Evolutionary conservation across 2,113 vertebrate species (phyloP).

Genomic region (Planiliza haematocheilus): DNA sequence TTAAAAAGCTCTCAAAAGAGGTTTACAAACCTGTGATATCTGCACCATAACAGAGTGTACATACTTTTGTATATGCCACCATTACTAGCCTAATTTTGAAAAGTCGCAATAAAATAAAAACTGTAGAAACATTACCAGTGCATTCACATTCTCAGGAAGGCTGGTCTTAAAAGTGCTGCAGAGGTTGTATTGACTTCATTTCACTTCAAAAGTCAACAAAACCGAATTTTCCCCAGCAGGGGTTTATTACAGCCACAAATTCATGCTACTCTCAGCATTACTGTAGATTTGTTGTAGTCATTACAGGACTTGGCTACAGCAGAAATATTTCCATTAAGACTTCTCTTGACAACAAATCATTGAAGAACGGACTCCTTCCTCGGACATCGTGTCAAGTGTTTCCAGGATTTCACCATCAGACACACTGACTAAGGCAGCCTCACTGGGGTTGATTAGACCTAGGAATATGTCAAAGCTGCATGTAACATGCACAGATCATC

Average conservation of each 20-base stretch:
- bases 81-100: slow-evolving; percentile 2
- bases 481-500: not conserved
- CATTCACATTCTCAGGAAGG: not conserved
- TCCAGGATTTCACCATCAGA: slow-evolving; percentile 20
- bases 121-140: not conserved
- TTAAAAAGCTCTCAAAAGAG: not conserved
- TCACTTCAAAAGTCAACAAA: slow-evolving; percentile 6
- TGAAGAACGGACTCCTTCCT: not conserved
- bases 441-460: not conserved
- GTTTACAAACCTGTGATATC: not conserved
- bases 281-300: slow-evolving; percentile 25
- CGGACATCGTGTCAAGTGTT: not conserved
- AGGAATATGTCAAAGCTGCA: not conserved
- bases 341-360: slow-evolving; percentile 17
- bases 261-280: slow-evolving; percentile 27
- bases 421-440: not conserved
- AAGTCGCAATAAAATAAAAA: slow-evolving; percentile 10
- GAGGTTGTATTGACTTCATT: not conserved
- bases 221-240: slow-evolving; percentile 19
- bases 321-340: slow-evolving; percentile 30
- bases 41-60: not conserved
- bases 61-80: not conserved
- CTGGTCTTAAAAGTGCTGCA: not conserved
- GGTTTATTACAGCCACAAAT: slow-evolving; percentile 8
- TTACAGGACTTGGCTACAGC: slow-evolving; percentile 12